Conservation (phyloP, 2,113 vertebrate species). For the cat (Felis catus) region DNA sequence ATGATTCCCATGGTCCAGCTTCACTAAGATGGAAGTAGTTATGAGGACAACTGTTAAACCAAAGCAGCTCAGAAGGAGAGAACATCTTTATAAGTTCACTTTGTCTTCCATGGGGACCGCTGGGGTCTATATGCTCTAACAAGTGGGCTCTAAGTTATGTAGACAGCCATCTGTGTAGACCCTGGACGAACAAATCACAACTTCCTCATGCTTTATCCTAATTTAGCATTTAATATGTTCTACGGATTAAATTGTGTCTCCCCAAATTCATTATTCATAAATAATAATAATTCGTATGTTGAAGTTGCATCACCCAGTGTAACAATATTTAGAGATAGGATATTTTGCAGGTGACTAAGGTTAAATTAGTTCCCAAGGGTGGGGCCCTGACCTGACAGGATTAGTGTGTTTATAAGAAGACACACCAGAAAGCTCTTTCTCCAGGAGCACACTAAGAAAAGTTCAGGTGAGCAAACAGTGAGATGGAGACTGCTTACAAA, state of each 20-base stretch:
- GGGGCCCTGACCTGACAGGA: too few relatives aligned
- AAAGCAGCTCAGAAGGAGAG: neutral
- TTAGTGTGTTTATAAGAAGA: neutral
- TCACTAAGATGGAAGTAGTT: neutral
- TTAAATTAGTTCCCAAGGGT: neutral
- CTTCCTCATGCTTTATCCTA: neutral
- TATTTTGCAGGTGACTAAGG: neutral
- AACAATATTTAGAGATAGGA: neutral
- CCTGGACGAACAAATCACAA: neutral
- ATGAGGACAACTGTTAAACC: accelerated
- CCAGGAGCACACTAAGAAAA: neutral
- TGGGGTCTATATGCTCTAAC: neutral
- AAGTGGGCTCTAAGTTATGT: neutral
- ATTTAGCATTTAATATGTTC: neutral
- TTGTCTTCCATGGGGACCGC: neutral
- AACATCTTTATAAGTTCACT: too few relatives aligned
- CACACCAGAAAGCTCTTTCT: neutral
- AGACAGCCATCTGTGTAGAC: neutral
- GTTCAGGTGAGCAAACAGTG: neutral
- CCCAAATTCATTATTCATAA: neutral
- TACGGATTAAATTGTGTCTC: neutral
- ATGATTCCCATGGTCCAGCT: neutral
- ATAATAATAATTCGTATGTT: neutral
- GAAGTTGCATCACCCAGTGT: neutral
- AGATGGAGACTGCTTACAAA: neutral